These are phyloP conservation scores for Ictidomys tridecemlineatus DNA, from an alignment of 2,113 vertebrate species.

Conservation along the genomic window DNA sequence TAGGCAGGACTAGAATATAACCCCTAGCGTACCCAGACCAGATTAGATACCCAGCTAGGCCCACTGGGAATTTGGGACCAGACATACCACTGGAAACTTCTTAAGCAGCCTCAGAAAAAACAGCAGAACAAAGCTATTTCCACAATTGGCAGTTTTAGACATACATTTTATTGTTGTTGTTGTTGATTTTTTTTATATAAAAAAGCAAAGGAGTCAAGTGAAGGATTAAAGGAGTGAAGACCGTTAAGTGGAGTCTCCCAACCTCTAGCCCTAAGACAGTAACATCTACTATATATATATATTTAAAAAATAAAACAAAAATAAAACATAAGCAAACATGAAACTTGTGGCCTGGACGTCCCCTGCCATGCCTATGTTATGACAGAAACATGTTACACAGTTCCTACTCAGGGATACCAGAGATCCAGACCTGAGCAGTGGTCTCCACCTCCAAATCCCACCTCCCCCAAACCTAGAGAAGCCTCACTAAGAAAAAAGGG, in stretches of 20 bases:
- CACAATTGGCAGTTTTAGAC: neutral
- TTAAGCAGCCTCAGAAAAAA: neutral
- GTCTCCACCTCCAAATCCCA: neutral
- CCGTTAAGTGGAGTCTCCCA: conserved; percentile 53
- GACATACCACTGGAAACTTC: neutral
- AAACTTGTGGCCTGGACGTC: conserved; percentile 66
- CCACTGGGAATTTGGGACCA: neutral
- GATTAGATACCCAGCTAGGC: neutral
- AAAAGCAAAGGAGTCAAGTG: conserved; percentile 72
- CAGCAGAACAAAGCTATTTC: neutral
- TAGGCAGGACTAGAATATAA: neutral
- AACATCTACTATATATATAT: conserved; percentile 40
- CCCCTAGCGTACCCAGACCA: neutral
- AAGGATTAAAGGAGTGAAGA: conserved; percentile 53
- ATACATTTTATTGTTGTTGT: conserved; percentile 73
- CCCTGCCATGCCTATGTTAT: neutral
- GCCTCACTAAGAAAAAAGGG: neutral
- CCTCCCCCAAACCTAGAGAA: neutral
- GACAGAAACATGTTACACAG: conserved; percentile 21
- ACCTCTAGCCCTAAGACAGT: conserved; percentile 33
- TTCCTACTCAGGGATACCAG: neutral
- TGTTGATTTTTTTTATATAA: conserved; percentile 61
- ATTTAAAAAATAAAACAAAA: neutral
- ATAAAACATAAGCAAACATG: conserved; percentile 62
- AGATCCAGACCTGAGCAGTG: conserved; percentile 6